A percentile compares a stretch with the other conserved stretches of the same genome.
Conservation (phyloP, 2,113 vertebrate genomes). For the Eulacestoma nigropectus region DNA sequence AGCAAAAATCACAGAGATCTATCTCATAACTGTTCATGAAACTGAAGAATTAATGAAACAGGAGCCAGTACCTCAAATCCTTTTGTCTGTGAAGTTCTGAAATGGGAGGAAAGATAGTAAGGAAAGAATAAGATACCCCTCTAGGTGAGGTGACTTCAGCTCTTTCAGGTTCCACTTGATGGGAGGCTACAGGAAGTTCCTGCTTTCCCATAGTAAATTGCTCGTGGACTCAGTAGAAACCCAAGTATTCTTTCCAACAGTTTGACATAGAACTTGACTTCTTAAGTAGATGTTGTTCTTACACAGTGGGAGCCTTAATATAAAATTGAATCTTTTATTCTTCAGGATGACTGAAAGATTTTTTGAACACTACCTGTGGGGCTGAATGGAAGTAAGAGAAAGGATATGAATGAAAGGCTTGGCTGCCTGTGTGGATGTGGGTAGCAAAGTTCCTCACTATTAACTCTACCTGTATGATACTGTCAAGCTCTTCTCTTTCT, state of each 20-base stretch:
- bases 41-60: not conserved
- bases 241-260: not conserved
- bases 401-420: slow-evolving; percentile 5
- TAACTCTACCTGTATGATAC: not conserved
- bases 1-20: not conserved
- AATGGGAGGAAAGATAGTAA: not conserved
- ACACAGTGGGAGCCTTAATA: not conserved
- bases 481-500: not conserved
- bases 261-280: not conserved
- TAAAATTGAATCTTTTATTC: not conserved
- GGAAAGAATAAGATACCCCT: not conserved
- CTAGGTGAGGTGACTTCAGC: not conserved
- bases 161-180: not conserved
- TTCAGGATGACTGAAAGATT: not conserved
- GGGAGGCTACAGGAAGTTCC: not conserved
- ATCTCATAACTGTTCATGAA: not conserved
- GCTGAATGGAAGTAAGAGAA: not conserved
- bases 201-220: not conserved
- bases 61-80: not conserved
- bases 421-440: not conserved
- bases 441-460: not conserved
- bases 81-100: not conserved
- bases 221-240: not conserved
- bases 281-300: not conserved
- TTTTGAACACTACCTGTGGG: not conserved